phyloP scores from a whole-genome alignment of 2,113 vertebrate species.

The Nematolebias whitei region DNA sequence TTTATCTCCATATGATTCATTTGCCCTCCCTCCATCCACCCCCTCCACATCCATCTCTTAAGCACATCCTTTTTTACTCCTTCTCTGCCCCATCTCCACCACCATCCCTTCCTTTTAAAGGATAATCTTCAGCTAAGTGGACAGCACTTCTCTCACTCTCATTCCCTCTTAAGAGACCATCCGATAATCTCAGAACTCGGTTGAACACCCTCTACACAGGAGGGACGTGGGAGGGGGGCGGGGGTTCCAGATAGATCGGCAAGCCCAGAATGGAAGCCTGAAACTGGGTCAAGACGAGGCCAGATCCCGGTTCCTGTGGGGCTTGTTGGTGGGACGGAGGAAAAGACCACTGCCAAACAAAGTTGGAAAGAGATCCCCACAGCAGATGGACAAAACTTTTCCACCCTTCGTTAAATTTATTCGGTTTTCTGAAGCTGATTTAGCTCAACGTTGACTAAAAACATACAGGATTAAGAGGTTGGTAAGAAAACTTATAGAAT shows the following conservation, averaged over 20 bases:
- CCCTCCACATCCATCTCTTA: constrained; percentile 59
- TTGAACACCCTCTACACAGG: constrained; percentile 28
- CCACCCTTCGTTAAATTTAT: constrained; percentile 26
- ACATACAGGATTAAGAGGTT: background rate
- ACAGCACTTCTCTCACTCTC: constrained; percentile 65
- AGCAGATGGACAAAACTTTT: constrained; percentile 63
- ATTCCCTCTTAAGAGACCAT: constrained; percentile 72
- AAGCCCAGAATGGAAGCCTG: constrained; percentile 46
- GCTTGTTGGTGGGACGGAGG: constrained; percentile 49
- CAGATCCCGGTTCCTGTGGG: constrained; percentile 48
- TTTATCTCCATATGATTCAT: constrained; percentile 61
- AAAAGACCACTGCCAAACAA: constrained; percentile 51
- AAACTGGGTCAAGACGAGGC: constrained; percentile 73
- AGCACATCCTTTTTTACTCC: constrained; percentile 59
- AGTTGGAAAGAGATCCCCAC: constrained; percentile 53
- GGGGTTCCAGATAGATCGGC: constrained; percentile 17
- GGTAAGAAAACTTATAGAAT: background rate
- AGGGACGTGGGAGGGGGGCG: constrained; percentile 13
- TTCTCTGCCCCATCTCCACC: constrained; percentile 57
- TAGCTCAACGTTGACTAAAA: constrained; percentile 23
- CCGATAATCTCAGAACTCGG: constrained; percentile 70
- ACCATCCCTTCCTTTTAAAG: constrained; percentile 70
- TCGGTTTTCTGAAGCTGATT: constrained; percentile 29
- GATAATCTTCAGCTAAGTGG: constrained; percentile 77
- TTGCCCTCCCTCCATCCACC: constrained; percentile 56